Base-by-base conservation (phyloP, 2,113 vertebrate species). In the Capreolus pygargus region DNA sequence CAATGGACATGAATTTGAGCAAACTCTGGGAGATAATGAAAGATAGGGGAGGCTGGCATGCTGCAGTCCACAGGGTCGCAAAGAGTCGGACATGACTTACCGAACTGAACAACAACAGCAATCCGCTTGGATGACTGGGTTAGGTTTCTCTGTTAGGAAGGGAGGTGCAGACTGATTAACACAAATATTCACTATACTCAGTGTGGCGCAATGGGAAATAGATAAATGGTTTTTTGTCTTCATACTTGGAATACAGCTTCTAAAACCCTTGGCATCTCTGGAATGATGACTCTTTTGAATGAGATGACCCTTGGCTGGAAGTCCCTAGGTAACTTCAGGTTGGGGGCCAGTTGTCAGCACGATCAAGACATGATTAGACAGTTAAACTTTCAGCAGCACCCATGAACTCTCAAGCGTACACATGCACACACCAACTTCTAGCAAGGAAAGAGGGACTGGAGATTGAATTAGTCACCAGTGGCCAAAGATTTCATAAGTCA, bases 121-220 rank as follows among this genome's bases (percentile, higher is more conserved):
- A 1, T 45, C 58, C 1, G 0, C 54, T 33, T n/a, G 78, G 74
- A 19, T 1, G 47, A 50, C 19, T 1, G 3, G 27, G n/a, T 8
- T 39, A 27, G 76, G 43, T 36, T 43, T 58, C 23, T 0, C 45
- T 12, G 5, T 10, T 15, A 39, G 67, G 16, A 33, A 14, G 19
- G 52, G 70, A 83, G 55, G 61, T 33, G 57, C 30, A 64, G 61
- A 14, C 43, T 7, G 7, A 43, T 12, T 14, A 23, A n/a, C 25
- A 30, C 47, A 25, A 39, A 6, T 5, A 30, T 28, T 55, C 54
- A 15, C 14, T 13, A 7, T 3, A 2, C 33, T 54, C 3, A 1
- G 2, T 33, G 16, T 17, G 36, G n/a, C 2, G 13, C 33, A 6
- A 1, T 7, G 39, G 67, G 79, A 43, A 43, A 7, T 4, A 55